A percentile compares a stretch with the other conserved stretches of the same genome.
phyloP scores from a whole-genome alignment of 1,140 invertebrate species.

The Heliconius congener region DNA sequence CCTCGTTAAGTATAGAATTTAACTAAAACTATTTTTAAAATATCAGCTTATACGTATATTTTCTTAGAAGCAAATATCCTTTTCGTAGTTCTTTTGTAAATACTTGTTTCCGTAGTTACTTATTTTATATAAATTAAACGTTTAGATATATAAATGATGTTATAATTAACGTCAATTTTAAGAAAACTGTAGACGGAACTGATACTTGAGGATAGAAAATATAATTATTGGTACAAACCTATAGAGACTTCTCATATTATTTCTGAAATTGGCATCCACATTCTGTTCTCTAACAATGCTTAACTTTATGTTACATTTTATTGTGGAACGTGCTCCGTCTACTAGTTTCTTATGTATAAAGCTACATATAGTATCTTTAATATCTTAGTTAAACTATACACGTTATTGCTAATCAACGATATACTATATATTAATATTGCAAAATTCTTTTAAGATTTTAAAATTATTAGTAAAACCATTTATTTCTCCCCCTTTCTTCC shows the following conservation, averaged over 20 bases:
- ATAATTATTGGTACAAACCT: slow-evolving; percentile 1
- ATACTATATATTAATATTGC: not conserved
- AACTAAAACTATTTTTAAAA: slow-evolving; percentile 21
- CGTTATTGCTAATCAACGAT: not conserved
- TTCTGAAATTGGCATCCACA: slow-evolving; percentile 5
- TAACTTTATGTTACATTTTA: not conserved
- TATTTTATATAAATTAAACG: slow-evolving; percentile 5
- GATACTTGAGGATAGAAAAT: not conserved
- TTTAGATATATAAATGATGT: not conserved
- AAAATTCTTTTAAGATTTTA: not conserved
- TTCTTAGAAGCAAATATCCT: slow-evolving; percentile 22
- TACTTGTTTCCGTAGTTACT: not conserved
- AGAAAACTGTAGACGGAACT: slow-evolving; percentile 1
- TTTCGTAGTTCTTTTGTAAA: slow-evolving; percentile 24
- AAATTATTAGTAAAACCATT: not conserved
- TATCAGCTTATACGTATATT: slow-evolving; percentile 23
- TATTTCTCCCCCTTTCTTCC: not conserved
- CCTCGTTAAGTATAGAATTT: slow-evolving; percentile 9
- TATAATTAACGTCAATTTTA: not conserved
- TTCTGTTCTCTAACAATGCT: not conserved
- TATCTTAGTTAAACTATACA: not conserved
- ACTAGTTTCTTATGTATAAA: not conserved
- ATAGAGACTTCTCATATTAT: not conserved
- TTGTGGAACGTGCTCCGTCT: not conserved
- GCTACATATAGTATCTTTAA: not conserved